Conservation (phyloP, 2,113 vertebrate species). For the Hystrix brachyura region DNA sequence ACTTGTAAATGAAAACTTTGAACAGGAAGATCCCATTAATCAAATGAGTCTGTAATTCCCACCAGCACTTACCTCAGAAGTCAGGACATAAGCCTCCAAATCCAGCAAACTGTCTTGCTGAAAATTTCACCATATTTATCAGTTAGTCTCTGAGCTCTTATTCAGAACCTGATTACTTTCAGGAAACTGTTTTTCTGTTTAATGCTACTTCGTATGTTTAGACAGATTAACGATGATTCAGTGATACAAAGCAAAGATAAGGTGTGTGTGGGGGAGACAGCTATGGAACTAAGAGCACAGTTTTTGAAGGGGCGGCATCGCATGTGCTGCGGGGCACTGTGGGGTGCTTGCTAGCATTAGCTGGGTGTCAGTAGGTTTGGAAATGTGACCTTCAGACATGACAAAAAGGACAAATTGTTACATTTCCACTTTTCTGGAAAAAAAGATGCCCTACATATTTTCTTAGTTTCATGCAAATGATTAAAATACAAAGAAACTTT, state of each 20-base stretch:
- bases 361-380: not conserved
- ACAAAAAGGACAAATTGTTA: not conserved
- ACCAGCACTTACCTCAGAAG: not conserved
- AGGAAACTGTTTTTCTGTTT: slow-evolving; percentile 20
- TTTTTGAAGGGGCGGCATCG: not conserved
- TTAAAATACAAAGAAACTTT: slow-evolving; percentile 6
- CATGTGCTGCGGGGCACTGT: rapidly evolving
- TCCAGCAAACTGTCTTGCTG: not conserved
- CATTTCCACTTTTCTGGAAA: not conserved
- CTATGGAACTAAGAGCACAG: not conserved
- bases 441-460: not conserved
- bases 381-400: not conserved
- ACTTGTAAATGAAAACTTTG: slow-evolving; percentile 42
- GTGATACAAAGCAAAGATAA: not conserved
- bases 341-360: not conserved
- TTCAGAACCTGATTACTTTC: slow-evolving; percentile 19
- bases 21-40: slow-evolving; percentile 23
- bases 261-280: rapidly evolving
- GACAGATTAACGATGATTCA: slow-evolving; percentile 40
- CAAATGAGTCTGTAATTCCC: slow-evolving; percentile 29
- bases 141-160: not conserved
- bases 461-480: not conserved
- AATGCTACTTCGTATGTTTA: slow-evolving; percentile 8
- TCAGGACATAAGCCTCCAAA: slow-evolving; percentile 3
- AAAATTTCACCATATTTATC: not conserved